These are phyloP conservation scores for Apocheima hispidaria DNA, from an alignment of 2,888 invertebrate genomes.

Conservation along the genomic window DNA sequence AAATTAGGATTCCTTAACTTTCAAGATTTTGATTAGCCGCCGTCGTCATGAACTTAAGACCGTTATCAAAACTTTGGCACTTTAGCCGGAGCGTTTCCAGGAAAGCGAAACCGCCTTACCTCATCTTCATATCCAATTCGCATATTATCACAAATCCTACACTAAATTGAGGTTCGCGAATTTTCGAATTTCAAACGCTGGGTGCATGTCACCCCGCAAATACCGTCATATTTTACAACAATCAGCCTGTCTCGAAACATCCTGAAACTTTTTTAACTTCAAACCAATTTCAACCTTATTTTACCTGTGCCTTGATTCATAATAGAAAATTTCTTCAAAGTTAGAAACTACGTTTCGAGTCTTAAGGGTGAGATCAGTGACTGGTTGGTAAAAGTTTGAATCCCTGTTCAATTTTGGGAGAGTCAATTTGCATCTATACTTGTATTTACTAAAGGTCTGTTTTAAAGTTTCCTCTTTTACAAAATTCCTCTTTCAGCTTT, in stretches of 20 bases:
- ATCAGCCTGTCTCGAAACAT: conserved; percentile 41
- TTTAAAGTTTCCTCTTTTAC: conserved; percentile 52
- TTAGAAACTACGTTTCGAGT: conserved; percentile 37
- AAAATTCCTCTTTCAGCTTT: conserved; percentile 50
- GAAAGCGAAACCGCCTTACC: conserved; percentile 60
- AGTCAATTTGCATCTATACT: conserved; percentile 74
- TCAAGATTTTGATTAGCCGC: conserved; percentile 62
- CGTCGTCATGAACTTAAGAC: conserved; percentile 56
- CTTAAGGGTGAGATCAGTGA: conserved; percentile 51
- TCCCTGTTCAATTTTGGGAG: conserved; percentile 72
- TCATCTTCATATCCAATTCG: conserved; percentile 64
- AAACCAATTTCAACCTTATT: conserved; percentile 46
- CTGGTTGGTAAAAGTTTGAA: conserved; percentile 72
- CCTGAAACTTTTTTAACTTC: conserved; percentile 32
- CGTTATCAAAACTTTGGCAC: conserved; percentile 73
- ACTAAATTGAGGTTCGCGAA: conserved; percentile 63
- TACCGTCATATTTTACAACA: conserved; percentile 66
- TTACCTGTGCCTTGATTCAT: conserved; percentile 29
- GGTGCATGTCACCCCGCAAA: conserved; percentile 65
- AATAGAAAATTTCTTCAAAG: conserved; percentile 19
- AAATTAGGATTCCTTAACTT: conserved; percentile 72
- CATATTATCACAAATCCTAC: conserved; percentile 73
- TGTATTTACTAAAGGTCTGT: conserved; percentile 42
- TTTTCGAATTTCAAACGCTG: conserved; percentile 61
- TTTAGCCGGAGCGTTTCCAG: conserved; percentile 60